Evolutionary conservation across 2,113 vertebrate species (phyloP).

Genomic region (Asarcornis scutulata): DNA sequence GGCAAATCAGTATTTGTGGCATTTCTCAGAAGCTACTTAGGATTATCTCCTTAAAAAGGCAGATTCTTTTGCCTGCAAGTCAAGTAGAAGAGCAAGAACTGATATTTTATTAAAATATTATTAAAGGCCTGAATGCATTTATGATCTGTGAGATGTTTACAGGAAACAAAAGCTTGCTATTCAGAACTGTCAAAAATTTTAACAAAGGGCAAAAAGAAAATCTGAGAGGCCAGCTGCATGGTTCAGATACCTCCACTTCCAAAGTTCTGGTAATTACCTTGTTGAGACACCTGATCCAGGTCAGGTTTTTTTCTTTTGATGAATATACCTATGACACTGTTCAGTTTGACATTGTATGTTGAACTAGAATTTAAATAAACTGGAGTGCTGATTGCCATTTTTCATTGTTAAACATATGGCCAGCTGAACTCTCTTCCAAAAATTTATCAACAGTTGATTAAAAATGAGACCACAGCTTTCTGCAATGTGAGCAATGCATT

Average conservation of each 20-base stretch:
- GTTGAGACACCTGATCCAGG: not conserved
- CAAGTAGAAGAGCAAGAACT: constrained; percentile 5
- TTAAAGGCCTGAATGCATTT: not conserved
- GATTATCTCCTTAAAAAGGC: constrained; percentile 53
- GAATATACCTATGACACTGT: not conserved
- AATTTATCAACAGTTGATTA: not conserved
- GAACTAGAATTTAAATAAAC: not conserved
- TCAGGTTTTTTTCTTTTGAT: not conserved
- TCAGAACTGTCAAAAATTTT: not conserved
- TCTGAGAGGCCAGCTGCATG: not conserved
- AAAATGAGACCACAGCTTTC: not conserved
- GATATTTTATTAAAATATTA: constrained; percentile 37
- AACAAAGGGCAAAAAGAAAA: not conserved
- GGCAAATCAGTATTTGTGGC: constrained; percentile 20
- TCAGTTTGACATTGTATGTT: not conserved
- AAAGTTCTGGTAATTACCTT: not conserved
- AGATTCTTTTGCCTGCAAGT: constrained; percentile 5
- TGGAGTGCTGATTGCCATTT: not conserved
- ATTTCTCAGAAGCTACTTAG: constrained; percentile 47
- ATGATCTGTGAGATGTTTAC: not conserved
- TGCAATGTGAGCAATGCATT: not conserved
- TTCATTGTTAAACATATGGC: not conserved
- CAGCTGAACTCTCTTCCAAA: not conserved
- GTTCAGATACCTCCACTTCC: not conserved
- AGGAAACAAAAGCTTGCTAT: not conserved